Percentiles rank a stretch among this genome's conserved stretches.
These are phyloP conservation scores for Phocoena sinus DNA, from an alignment of 2,113 vertebrate species.

Conservation along the genomic window DNA sequence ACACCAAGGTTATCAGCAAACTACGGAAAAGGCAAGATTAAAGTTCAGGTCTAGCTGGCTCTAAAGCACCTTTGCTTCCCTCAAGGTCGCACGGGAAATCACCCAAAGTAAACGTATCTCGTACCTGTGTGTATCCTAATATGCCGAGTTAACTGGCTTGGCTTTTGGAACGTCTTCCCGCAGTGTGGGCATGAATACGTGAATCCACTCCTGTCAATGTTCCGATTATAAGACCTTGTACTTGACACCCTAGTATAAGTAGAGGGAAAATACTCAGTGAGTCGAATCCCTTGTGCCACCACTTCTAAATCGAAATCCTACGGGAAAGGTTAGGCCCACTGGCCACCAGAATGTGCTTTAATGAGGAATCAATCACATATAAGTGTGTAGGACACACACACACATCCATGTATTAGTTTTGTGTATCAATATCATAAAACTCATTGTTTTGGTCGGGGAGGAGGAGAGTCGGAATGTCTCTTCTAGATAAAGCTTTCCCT, in stretches of 20 bases:
- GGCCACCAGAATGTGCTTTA: not conserved
- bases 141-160: conserved; percentile 95
- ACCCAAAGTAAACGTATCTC: not conserved
- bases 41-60: accelerated
- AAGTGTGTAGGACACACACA: no score
- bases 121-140: conserved; percentile 97
- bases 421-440: not conserved
- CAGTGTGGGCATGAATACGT: conserved; percentile 97
- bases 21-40: not conserved
- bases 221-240: conserved; percentile 96
- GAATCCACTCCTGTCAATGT: conserved; percentile 95
- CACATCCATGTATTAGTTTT: not conserved
- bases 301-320: not conserved
- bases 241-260: conserved; percentile 81
- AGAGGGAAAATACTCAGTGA: not conserved
- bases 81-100: accelerated
- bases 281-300: not conserved
- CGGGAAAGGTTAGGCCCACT: no score
- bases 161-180: conserved; percentile 97
- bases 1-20: not conserved
- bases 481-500: not conserved
- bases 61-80: not conserved
- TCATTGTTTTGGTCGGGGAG: not conserved
- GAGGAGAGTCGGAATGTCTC: not conserved
- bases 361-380: not conserved